Percentiles rank a stretch among this genome's conserved stretches.
These are phyloP conservation scores for Drosophila colorata DNA, from an alignment of 2,888 invertebrate species.

Conservation along the genomic window DNA sequence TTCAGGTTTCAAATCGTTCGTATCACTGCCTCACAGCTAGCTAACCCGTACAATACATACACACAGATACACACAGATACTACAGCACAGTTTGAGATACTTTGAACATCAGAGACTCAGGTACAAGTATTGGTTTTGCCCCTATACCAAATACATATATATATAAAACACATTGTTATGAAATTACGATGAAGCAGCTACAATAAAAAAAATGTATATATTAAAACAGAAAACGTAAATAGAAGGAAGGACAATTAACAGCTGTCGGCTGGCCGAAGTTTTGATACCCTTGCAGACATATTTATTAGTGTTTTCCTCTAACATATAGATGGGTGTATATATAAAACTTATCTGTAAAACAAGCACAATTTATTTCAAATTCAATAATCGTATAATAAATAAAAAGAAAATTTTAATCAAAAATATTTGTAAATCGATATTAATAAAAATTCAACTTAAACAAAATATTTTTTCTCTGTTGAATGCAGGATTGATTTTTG, in stretches of 20 bases:
- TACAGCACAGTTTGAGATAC: conserved; percentile 43
- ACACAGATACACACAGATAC: conserved; percentile 15
- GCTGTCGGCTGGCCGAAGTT: neutral
- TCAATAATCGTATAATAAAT: neutral
- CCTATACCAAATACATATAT: conserved; percentile 7
- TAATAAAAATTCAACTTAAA: too few species aligned
- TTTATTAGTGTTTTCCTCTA: neutral
- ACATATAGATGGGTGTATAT: too few species aligned
- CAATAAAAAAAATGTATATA: conserved; percentile 16
- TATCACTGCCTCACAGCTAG: conserved; percentile 48
- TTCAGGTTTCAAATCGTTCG: conserved; percentile 64
- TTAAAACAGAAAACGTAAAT: neutral
- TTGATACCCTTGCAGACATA: neutral
- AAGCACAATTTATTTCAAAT: too few species aligned
- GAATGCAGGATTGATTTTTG: too few species aligned
- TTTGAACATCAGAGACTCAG: conserved; percentile 75
- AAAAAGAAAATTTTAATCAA: too few species aligned
- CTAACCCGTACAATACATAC: conserved; percentile 25
- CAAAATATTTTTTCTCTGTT: too few species aligned
- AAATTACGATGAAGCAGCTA: conserved; percentile 29
- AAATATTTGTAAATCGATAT: too few species aligned
- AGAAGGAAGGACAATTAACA: neutral
- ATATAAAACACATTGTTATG: conserved; percentile 9
- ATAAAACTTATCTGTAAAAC: too few species aligned
- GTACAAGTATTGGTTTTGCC: conserved; percentile 58